These are phyloP conservation scores for Tympanuchus pallidicinctus DNA, from an alignment of 2,113 vertebrate species.

Conservation along the genomic window DNA sequence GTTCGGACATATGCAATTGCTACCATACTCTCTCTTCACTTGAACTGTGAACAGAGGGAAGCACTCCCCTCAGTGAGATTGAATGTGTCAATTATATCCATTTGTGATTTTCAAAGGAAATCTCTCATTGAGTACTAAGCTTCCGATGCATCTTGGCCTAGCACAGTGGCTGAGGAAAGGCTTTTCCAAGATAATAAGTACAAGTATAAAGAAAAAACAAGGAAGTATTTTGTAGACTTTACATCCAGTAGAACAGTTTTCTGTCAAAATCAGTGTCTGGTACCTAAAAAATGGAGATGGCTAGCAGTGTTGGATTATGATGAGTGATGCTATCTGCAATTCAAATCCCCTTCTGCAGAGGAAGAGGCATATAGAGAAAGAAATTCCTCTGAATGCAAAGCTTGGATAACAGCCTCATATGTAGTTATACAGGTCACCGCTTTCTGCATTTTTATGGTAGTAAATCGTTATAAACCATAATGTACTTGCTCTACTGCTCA, in stretches of 20 bases:
- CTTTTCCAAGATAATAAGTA: neutral
- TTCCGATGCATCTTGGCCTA: neutral
- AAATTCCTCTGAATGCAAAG: conserved; percentile 27
- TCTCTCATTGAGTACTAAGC: neutral
- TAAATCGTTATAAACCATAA: conserved; percentile 25
- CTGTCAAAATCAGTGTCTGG: neutral
- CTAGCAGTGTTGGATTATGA: neutral
- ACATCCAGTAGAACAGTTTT: neutral
- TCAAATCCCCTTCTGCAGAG: conserved; percentile 7
- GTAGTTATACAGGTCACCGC: conserved; percentile 17
- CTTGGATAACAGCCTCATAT: conserved; percentile 14
- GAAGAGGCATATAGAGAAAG: neutral
- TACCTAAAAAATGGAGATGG: neutral
- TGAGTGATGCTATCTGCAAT: neutral
- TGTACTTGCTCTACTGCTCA: neutral
- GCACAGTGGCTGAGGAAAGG: accelerated
- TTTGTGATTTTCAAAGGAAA: neutral
- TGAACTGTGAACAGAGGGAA: neutral
- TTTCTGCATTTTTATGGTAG: conserved; percentile 44
- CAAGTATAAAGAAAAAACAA: neutral
- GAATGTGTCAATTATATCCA: accelerated
- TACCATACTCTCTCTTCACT: neutral
- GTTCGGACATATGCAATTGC: neutral
- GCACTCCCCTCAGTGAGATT: accelerated
- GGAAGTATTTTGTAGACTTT: neutral